Base-by-base conservation (phyloP, 2,113 vertebrate genomes). In the Odocoileus hemionus region DNA sequence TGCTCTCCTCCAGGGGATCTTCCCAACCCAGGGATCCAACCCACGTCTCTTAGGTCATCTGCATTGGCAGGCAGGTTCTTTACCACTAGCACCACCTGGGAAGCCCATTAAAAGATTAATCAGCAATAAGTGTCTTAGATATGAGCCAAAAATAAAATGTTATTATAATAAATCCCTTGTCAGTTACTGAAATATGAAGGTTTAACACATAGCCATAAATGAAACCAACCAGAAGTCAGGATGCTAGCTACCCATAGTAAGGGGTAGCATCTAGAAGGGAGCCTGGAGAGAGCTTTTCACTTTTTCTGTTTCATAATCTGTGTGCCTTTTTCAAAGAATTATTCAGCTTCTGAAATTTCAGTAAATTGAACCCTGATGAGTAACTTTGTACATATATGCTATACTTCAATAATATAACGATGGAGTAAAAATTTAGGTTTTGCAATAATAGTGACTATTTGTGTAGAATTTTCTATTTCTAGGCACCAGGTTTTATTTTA, bases 271-370 rank as follows among this genome's bases (percentile, higher is more conserved):
- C 47, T 36, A 47, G 33, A 89, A 95, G 36, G 19, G 21, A 14
- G 21, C 28, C 11, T 23, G 21, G 94, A 30, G 55, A 67, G n/a
- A 25, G 21, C 76, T 90, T 47, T 64, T 39, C 23, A 21, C 21
- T 17, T 28, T 79, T 97, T 92, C 64, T 82, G 21, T 94, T 91
- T 88, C 36, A 64, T 89, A 57, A 93, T 79, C 95, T 89, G 86
- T 10, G 13, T 95, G 14, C 28, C 93, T 7, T 13, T 94, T 92
- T 79, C 50, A 57, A 7, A 91, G 36, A 60, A 78, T 82, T 86
- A 28, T 55, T 96, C 33, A 58, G 5, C 84, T 87, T 76, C n/a
- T 91, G 30, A 94, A 82, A 94, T 76, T 86, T 89, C 45, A 87
- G 47, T 91, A 83, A 94, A 13, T 23, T 85, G 17, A 94, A 52